Evolutionary conservation across 2,113 vertebrate species (phyloP).

Genomic region (Oenanthe oenanthe): DNA sequence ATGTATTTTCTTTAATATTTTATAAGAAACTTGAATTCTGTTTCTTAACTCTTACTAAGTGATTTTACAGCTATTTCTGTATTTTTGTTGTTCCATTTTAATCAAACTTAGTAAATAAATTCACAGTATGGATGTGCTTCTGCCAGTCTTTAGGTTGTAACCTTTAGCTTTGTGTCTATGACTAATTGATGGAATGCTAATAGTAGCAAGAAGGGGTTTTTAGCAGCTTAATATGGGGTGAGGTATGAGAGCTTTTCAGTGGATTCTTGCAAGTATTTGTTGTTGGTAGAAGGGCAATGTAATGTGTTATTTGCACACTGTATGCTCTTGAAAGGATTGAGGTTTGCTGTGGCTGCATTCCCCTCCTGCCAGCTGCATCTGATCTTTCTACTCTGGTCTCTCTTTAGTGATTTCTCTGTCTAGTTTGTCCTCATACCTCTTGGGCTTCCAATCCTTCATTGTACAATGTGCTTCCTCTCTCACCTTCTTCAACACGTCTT

Average conservation of each 20-base stretch:
- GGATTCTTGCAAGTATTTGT: neutral
- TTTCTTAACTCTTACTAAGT: neutral
- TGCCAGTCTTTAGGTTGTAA: neutral
- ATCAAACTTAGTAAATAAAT: neutral
- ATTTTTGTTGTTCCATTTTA: neutral
- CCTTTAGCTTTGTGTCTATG: neutral
- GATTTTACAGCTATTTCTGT: neutral
- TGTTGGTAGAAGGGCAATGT: neutral
- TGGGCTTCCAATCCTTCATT: neutral
- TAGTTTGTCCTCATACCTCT: neutral
- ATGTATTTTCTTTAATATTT: neutral
- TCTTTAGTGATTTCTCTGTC: neutral
- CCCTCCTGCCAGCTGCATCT: neutral
- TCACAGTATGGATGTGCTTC: neutral
- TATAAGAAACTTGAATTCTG: neutral
- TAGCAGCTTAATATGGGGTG: neutral
- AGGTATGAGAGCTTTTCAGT: neutral
- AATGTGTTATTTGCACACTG: fast-evolving
- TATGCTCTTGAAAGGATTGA: neutral
- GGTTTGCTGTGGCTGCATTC: neutral
- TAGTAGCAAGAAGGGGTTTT: neutral
- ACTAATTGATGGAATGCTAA: neutral
- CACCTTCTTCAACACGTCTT: neutral
- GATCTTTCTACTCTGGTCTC: neutral
- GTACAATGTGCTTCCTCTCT: neutral